phyloP scores from a whole-genome alignment of 2,888 invertebrate genomes.

The Malthinus flaveolus region DNA sequence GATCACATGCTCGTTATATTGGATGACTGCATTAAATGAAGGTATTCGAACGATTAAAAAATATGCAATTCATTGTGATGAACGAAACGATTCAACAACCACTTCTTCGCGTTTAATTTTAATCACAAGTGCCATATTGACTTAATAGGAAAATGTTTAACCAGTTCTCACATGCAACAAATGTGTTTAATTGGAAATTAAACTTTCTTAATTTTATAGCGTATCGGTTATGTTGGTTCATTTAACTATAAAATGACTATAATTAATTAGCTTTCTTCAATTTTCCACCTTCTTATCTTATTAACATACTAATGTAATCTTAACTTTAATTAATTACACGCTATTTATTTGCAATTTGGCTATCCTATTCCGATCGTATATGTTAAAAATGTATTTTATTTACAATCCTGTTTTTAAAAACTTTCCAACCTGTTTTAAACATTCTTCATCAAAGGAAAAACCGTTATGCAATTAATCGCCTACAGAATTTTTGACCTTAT shows the following conservation, averaged over 20 bases:
- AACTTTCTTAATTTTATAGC: too few relatives aligned
- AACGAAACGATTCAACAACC: conserved; percentile 32
- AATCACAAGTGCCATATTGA: not conserved
- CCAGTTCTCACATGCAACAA: too few relatives aligned
- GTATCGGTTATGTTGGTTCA: too few relatives aligned
- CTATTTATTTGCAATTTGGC: too few relatives aligned
- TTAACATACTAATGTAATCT: conserved; percentile 4
- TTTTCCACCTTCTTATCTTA: conserved; percentile 1
- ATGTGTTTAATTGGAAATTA: too few relatives aligned
- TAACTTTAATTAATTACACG: conserved; percentile 4
- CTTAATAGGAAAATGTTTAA: too few relatives aligned
- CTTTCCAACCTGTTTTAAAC: conserved; percentile 13
- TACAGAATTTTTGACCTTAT: conserved; percentile 10
- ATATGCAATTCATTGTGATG: conserved; percentile 45
- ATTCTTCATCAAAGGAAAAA: conserved; percentile 8
- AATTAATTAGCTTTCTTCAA: not conserved
- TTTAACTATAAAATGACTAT: too few relatives aligned
- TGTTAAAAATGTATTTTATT: conserved; percentile 6
- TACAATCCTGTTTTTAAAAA: conserved; percentile 9
- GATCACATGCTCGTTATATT: conserved; percentile 29
- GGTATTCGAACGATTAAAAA: conserved; percentile 33
- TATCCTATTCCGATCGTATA: not conserved
- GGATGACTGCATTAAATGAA: conserved; percentile 31
- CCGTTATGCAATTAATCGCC: conserved; percentile 13
- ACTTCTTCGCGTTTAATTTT: not conserved